These are phyloP conservation scores for Belgica antarctica DNA, from an alignment of 2,888 invertebrate genomes.

Conservation along the genomic window DNA sequence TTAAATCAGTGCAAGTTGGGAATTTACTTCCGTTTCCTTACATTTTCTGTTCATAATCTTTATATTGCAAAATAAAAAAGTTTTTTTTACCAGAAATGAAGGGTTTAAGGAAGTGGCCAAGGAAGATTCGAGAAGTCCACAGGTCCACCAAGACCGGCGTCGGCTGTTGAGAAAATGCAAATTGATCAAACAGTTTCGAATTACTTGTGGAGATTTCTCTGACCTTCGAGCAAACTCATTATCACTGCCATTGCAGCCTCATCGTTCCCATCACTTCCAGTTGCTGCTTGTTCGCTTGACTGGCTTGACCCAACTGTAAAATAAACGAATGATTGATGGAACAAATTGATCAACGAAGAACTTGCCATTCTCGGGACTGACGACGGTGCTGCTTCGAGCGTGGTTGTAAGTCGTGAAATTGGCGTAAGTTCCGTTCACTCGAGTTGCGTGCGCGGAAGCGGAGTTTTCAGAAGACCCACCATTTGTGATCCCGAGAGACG, in stretches of 20 bases:
- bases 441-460: conserved; percentile 47
- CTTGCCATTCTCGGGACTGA: conserved; percentile 50
- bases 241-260: conserved; percentile 91
- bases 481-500: conserved; percentile 48
- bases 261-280: conserved; percentile 70
- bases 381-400: conserved; percentile 53
- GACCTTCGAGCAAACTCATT: conserved; percentile 84
- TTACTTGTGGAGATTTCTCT: neutral
- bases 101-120: neutral
- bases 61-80: too few relatives aligned
- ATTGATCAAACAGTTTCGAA: neutral
- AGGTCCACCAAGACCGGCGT: conserved; percentile 42
- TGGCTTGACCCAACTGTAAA: conserved; percentile 46
- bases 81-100: too few relatives aligned
- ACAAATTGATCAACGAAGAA: too few relatives aligned
- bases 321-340: neutral
- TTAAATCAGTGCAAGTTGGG: too few relatives aligned
- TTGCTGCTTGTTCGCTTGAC: conserved; percentile 45
- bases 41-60: too few relatives aligned
- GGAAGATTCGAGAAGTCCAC: neutral
- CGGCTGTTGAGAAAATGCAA: too few relatives aligned
- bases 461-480: conserved; percentile 45
- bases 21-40: too few relatives aligned
- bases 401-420: conserved; percentile 46
- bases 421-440: conserved; percentile 49